These are phyloP conservation scores for Enteromius argenteus DNA, from an alignment of 2,797 vertebrate genomes.

Conservation along the genomic window DNA sequence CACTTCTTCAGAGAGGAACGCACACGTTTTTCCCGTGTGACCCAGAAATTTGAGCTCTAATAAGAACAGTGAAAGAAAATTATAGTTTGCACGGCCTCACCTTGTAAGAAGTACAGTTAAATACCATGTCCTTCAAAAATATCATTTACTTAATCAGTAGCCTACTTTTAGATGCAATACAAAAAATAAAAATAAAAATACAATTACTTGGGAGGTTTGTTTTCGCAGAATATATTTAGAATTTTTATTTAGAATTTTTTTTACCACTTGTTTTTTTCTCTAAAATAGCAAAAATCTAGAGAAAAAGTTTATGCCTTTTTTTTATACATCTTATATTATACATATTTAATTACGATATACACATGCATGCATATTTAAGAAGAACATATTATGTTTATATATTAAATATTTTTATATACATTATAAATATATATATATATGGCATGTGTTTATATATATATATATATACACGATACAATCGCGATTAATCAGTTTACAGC, in stretches of 20 bases:
- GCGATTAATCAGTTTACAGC: no score
- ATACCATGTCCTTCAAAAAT: neutral
- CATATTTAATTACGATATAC: neutral
- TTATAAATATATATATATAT: no score
- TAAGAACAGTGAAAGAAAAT: slow-evolving; percentile 10
- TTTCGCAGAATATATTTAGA: neutral
- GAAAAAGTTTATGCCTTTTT: neutral
- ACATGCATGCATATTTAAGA: no score
- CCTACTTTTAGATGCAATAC: neutral
- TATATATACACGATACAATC: no score
- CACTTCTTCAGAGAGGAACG: slow-evolving; percentile 65
- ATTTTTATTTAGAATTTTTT: neutral
- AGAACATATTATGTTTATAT: no score
- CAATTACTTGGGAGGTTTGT: neutral
- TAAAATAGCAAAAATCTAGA: neutral
- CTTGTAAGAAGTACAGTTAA: neutral
- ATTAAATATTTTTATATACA: no score
- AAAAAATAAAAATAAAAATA: neutral
- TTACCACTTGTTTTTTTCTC: neutral
- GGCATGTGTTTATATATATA: no score
- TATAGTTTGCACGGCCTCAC: slow-evolving; percentile 21
- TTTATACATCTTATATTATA: neutral
- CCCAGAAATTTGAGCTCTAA: slow-evolving; percentile 33
- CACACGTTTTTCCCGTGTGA: slow-evolving; percentile 39
- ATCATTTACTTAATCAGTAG: neutral